These are phyloP conservation scores for Ophion ellenae DNA, from an alignment of 2,888 invertebrate species.

Conservation along the genomic window DNA sequence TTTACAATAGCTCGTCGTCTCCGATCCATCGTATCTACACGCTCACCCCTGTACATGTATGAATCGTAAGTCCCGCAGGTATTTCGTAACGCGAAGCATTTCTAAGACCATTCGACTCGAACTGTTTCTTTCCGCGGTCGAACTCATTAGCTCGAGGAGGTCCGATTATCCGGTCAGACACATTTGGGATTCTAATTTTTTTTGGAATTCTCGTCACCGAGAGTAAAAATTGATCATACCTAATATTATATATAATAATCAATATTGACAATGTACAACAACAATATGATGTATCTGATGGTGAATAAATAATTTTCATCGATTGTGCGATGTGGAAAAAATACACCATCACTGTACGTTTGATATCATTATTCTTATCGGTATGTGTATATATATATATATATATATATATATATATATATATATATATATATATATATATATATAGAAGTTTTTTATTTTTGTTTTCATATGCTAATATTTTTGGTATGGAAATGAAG, in stretches of 20 bases:
- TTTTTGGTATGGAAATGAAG: too few species aligned
- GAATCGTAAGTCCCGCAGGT: not conserved
- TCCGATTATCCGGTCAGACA: not conserved
- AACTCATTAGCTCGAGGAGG: not conserved
- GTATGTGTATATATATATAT: too few species aligned
- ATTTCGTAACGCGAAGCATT: not conserved
- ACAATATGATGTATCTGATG: not conserved
- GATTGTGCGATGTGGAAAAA: not conserved
- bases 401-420: too few species aligned
- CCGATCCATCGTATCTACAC: not conserved
- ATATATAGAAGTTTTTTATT: too few species aligned
- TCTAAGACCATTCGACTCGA: not conserved
- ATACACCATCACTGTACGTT: not conserved
- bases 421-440: too few species aligned
- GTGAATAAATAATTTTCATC: not conserved
- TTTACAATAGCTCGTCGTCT: conserved; percentile 8
- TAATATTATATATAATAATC: not conserved
- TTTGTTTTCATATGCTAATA: too few species aligned
- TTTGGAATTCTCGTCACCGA: not conserved
- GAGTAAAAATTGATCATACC: not conserved
- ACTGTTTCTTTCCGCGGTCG: not conserved
- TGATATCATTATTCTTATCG: too few species aligned
- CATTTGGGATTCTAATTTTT: not conserved
- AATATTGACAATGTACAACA: not conserved
- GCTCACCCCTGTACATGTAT: not conserved